These are phyloP conservation scores for Aegotheles bennettii DNA, from an alignment of 2,113 vertebrate genomes.

Conservation along the genomic window DNA sequence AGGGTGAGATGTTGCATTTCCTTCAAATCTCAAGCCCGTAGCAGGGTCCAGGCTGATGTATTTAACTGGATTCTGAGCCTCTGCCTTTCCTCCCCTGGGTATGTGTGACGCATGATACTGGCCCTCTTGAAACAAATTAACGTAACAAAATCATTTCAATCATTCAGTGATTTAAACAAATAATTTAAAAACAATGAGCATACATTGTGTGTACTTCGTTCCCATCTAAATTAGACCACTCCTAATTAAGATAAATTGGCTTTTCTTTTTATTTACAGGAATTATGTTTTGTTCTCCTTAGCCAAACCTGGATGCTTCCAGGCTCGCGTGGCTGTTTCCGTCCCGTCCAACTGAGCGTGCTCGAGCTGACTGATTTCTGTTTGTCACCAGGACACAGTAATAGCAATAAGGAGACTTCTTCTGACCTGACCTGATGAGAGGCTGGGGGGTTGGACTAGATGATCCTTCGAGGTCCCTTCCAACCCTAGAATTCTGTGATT, in stretches of 20 bases:
- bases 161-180: not conserved
- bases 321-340: not conserved
- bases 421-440: not conserved
- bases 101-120: not conserved
- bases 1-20: not conserved
- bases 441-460: too few relatives aligned
- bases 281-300: not conserved
- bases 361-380: not conserved
- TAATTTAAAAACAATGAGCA: not conserved
- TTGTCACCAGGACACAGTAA: not conserved
- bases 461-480: too few relatives aligned
- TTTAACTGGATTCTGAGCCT: not conserved
- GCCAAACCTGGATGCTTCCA: not conserved
- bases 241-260: not conserved
- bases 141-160: not conserved
- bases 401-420: not conserved
- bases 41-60: not conserved
- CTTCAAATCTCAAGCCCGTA: not conserved
- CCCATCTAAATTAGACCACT: not conserved
- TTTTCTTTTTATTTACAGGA: slow-evolving; percentile 26
- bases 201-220: not conserved
- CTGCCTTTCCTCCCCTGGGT: slow-evolving; percentile 34
- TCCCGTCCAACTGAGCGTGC: not conserved
- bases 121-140: not conserved
- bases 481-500: too few relatives aligned